Evolutionary conservation across 2,113 vertebrate species (phyloP), one percentile per base, ranked within the genome.

Genomic region (Dicentrarchus labrax): DNA sequence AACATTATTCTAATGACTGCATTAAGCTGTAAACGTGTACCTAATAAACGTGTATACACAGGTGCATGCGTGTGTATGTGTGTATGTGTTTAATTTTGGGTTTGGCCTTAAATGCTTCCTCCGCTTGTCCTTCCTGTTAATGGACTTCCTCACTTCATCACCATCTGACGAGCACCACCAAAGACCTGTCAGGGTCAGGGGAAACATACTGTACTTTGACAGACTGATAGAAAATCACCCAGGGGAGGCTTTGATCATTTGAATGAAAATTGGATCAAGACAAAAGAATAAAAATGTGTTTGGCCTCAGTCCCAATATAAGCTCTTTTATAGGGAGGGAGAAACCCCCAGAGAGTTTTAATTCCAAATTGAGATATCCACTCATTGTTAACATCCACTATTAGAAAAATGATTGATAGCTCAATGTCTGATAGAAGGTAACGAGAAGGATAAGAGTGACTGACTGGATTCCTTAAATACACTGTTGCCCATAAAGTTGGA

Each of bases 231-330:
- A 59, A 72, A 62, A 61, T 57, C 59, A 78, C 41, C 36, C 65
- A 8, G 7, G 59, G 77, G 64, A 86, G 48, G 30, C 60, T 50
- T 54, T 30, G 47, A 70, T 78, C 17, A 72, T 84, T 86, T 51
- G 4, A 57, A 36, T 66, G 62, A 56, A 78, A 84, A 86, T 70
- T 77, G 76, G 56, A 85, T 77, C n/a, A 65, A 77, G 67, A 65
- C 57, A 75, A 64, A 74, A 65, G 48, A 53, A 51, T 36, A 57
- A 72, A 64, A 78, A 68, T 69, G 62, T 65, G 5, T 70, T 66
- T 56, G 30, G 86, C 57, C 38, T 79, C 30, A n/a, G 41, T 62
- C n/a, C 71, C 8, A 38, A 36, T 67, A n/a, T 51, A 67, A 76
- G 65, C 22, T 21, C 8, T n/a, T 16, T 17, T 45, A 17, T 0